Evolutionary conservation across 2,113 vertebrate genomes (phyloP).

Genomic region (Gobius niger): DNA sequence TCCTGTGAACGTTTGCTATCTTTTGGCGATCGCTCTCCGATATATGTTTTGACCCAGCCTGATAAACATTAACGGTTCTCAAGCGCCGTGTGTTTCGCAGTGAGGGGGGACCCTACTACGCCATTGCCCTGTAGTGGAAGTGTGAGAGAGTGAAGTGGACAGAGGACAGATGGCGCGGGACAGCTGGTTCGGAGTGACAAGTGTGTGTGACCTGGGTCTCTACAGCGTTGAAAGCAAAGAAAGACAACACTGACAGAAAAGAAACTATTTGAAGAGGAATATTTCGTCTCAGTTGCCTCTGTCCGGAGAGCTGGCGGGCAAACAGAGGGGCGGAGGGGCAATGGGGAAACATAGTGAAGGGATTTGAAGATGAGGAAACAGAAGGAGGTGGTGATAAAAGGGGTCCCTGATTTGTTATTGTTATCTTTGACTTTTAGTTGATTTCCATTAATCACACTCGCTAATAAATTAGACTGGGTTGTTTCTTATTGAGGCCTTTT

Average conservation of each 20-base stretch:
- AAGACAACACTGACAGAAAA: slow-evolving; percentile 75
- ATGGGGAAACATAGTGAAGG: slow-evolving; percentile 67
- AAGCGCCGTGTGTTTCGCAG: slow-evolving; percentile 40
- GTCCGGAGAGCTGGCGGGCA: slow-evolving; percentile 69
- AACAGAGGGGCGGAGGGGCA: slow-evolving; percentile 40
- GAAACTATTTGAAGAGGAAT: slow-evolving; percentile 76
- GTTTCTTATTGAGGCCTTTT: too few relatives aligned
- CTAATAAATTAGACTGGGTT: too few relatives aligned
- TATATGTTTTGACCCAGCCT: slow-evolving; percentile 65
- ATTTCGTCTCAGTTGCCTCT: slow-evolving; percentile 63
- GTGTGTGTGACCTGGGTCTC: slow-evolving; percentile 73
- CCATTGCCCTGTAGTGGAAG: slow-evolving; percentile 20
- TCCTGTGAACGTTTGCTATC: slow-evolving; percentile 23
- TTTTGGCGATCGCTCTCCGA: slow-evolving; percentile 1
- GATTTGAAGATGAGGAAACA: slow-evolving; percentile 58
- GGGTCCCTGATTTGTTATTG: background rate
- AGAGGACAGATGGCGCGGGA: slow-evolving; percentile 75
- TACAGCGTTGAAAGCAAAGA: slow-evolving; percentile 72
- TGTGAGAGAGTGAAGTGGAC: slow-evolving; percentile 44
- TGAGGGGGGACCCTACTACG: slow-evolving; percentile 39
- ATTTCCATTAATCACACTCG: background rate
- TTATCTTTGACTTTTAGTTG: background rate
- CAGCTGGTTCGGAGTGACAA: slow-evolving; percentile 76
- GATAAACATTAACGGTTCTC: slow-evolving; percentile 59
- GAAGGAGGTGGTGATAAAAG: slow-evolving; percentile 49